Conservation (phyloP, 30 jellyfish, hydroid and myxozoan genomes). For the Calvadosia cruxmelitensis region DNA sequence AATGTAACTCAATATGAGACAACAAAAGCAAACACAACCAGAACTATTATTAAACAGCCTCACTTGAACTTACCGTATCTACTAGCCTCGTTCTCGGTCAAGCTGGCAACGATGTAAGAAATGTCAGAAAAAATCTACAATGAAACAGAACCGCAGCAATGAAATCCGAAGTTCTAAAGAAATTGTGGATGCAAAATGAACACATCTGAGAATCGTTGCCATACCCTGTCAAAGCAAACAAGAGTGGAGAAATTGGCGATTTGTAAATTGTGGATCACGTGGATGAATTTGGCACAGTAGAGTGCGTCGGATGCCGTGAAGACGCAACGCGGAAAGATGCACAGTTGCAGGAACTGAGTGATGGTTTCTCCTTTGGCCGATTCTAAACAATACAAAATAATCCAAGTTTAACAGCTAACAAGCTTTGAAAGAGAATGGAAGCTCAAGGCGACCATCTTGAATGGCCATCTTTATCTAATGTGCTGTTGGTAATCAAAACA, state of each 20-base stretch:
- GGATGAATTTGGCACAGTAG: conserved; percentile 90
- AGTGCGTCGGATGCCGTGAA: conserved; percentile 93
- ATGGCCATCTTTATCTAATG: too few species aligned
- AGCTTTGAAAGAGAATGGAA: too few species aligned
- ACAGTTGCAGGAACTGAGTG: conserved; percentile 82
- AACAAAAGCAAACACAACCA: background rate
- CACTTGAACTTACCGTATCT: conserved; percentile 58
- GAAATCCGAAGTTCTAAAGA: background rate
- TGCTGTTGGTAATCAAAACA: too few species aligned
- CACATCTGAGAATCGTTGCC: conserved; percentile 1
- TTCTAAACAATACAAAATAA: conserved; percentile 23
- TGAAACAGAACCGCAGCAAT: background rate
- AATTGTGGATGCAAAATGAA: background rate
- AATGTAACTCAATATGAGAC: background rate
- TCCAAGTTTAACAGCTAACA: too few species aligned
- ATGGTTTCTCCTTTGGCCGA: conserved; percentile 86
- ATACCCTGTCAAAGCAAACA: conserved; percentile 80
- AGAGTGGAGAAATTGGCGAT: conserved; percentile 85
- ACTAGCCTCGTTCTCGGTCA: conserved; percentile 97
- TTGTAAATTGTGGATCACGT: conserved; percentile 64
- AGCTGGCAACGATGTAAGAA: conserved; percentile 88
- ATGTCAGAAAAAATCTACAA: conserved; percentile 86
- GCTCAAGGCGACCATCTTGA: too few species aligned
- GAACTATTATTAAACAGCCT: background rate
- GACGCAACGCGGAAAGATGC: conserved; percentile 94